These are phyloP conservation scores for Hirtodrosophila alboralis DNA, from an alignment of 2,888 invertebrate species.

Conservation along the genomic window DNA sequence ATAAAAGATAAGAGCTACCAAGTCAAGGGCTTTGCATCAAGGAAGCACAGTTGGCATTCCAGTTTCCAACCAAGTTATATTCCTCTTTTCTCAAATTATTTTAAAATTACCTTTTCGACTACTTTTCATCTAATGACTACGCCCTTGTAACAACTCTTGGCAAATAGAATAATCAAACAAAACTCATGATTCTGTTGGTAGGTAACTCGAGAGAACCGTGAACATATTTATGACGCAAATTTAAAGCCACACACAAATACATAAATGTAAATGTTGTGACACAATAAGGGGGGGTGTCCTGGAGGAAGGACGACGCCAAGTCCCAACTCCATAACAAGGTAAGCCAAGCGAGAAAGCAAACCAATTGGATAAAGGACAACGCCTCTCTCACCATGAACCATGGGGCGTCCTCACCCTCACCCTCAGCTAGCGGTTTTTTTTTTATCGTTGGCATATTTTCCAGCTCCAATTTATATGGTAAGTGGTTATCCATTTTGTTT, in stretches of 20 bases:
- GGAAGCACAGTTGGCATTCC: too few species aligned
- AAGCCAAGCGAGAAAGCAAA: slow-evolving; percentile 25
- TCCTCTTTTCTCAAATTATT: too few species aligned
- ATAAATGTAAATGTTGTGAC: slow-evolving; percentile 45
- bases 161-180: slow-evolving; percentile 13
- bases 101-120: too few species aligned
- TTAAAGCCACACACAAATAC: slow-evolving; percentile 19
- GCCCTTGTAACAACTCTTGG: too few species aligned
- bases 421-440: slow-evolving; percentile 28
- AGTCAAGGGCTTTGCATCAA: too few species aligned
- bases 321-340: slow-evolving; percentile 37
- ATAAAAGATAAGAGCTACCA: too few species aligned
- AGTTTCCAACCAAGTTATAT: too few species aligned
- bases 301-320: slow-evolving; percentile 3
- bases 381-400: slow-evolving; percentile 13
- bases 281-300: slow-evolving; percentile 18
- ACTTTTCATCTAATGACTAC: too few species aligned
- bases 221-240: slow-evolving; percentile 28
- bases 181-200: slow-evolving; percentile 14
- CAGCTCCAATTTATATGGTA: slow-evolving; percentile 75
- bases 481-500: slow-evolving; percentile 66
- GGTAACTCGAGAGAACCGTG: slow-evolving; percentile 9
- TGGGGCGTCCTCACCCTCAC: slow-evolving; percentile 1
- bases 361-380: slow-evolving; percentile 52
- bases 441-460: slow-evolving; percentile 69